Evolutionary conservation across 2,888 invertebrate genomes (phyloP).

Genomic region (Labia minor): DNA sequence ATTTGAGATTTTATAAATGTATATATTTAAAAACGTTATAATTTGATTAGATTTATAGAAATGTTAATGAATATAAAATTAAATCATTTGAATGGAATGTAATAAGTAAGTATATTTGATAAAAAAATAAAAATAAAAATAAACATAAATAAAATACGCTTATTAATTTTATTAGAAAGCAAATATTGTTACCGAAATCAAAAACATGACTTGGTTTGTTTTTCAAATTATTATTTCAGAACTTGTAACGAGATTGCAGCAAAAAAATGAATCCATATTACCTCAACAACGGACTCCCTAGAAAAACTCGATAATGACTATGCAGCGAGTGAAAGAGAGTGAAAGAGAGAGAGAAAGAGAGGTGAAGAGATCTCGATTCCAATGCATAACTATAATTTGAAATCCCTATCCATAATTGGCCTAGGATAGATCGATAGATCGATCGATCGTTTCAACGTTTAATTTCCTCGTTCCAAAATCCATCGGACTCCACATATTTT

Average conservation of each 20-base stretch:
- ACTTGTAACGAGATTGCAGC: not conserved
- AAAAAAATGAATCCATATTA: not conserved
- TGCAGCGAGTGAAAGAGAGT: not conserved
- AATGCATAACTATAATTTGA: not conserved
- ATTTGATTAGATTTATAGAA: no score
- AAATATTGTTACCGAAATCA: not conserved
- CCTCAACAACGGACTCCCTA: not conserved
- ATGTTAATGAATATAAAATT: no score
- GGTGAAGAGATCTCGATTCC: not conserved
- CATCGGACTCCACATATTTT: no score
- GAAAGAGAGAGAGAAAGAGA: no score
- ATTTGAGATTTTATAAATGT: no score
- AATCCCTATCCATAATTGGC: not conserved
- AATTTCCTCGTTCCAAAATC: no score
- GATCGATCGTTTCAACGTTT: no score
- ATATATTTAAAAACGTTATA: no score
- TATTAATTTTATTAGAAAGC: not conserved
- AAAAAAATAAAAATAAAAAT: no score
- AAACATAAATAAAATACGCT: not conserved
- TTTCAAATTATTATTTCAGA: not conserved
- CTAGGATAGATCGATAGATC: no score
- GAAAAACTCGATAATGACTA: slow-evolving; percentile 13
- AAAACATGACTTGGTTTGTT: not conserved
- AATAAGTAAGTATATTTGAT: no score
- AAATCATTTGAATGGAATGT: no score